Conservation (phyloP, 2,888 invertebrate genomes). For the Xylocampa areola region DNA sequence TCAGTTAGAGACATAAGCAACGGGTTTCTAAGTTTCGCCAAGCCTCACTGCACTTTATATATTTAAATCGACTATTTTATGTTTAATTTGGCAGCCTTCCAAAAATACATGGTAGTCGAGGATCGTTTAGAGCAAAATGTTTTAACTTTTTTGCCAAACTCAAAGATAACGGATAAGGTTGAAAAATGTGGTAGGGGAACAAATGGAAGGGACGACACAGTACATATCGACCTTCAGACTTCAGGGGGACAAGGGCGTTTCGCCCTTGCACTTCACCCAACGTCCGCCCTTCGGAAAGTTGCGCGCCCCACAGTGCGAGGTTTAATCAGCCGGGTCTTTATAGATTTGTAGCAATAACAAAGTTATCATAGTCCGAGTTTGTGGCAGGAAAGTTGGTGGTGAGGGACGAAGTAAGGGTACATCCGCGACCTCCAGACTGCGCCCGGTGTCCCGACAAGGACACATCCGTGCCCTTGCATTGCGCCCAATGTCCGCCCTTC, state of each 20-base stretch:
- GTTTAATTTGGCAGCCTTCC: constrained; percentile 53
- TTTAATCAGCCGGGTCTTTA: constrained; percentile 39
- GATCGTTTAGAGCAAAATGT: constrained; percentile 14
- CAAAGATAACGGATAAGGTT: constrained; percentile 26
- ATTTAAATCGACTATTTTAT: constrained; percentile 46
- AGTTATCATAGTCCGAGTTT: constrained; percentile 55
- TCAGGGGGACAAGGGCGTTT: constrained; percentile 48
- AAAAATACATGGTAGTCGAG: constrained; percentile 29
- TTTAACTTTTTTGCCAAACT: constrained; percentile 20
- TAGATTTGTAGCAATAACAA: constrained; percentile 50
- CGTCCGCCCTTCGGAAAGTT: constrained; percentile 50
- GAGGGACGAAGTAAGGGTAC: constrained; percentile 77
- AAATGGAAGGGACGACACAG: constrained; percentile 45
- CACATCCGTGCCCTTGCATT: constrained; percentile 82
- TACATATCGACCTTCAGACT: constrained; percentile 61
- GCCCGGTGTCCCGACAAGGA: constrained; percentile 80
- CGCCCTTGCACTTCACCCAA: constrained; percentile 58
- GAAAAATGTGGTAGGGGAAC: constrained; percentile 45
- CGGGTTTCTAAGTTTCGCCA: constrained; percentile 28
- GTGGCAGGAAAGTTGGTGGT: constrained; percentile 60
- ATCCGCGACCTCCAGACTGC: constrained; percentile 87
- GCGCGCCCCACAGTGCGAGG: constrained; percentile 22
- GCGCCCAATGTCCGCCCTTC: constrained; percentile 66
- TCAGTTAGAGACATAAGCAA: constrained; percentile 35
- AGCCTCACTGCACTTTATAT: constrained; percentile 44